These are phyloP conservation scores for Vollenhovia emeryi DNA, from an alignment of 1,140 invertebrate genomes.

Conservation along the genomic window DNA sequence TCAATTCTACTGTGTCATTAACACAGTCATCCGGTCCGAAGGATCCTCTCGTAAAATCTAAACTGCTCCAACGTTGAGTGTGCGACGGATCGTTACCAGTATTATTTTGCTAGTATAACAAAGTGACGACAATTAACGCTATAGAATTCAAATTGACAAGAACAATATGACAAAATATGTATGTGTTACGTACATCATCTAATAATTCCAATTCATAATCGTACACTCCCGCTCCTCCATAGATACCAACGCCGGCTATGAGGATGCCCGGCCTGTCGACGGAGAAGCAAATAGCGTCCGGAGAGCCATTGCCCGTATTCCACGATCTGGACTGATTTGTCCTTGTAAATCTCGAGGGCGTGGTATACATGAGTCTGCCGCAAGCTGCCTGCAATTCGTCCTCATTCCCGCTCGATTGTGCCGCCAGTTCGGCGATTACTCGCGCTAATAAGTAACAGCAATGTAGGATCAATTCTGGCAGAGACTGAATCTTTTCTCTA, in stretches of 20 bases:
- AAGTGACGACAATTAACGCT: slow-evolving; percentile 13
- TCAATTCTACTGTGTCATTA: slow-evolving; percentile 93
- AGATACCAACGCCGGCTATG: slow-evolving; percentile 95
- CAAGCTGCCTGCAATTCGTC: slow-evolving; percentile 89
- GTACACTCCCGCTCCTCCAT: slow-evolving; percentile 94
- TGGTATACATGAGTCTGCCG: slow-evolving; percentile 91
- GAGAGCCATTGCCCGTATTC: slow-evolving; percentile 98
- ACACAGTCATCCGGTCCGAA: slow-evolving; percentile 92
- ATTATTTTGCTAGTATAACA: slow-evolving; percentile 81
- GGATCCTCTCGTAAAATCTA: slow-evolving; percentile 90
- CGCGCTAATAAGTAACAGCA: slow-evolving; percentile 94
- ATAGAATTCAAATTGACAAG: neutral
- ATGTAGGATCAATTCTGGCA: slow-evolving; percentile 90
- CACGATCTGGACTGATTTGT: slow-evolving; percentile 95
- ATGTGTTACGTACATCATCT: slow-evolving; percentile 88
- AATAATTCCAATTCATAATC: slow-evolving; percentile 97
- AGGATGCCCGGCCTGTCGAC: slow-evolving; percentile 96
- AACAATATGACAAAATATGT: slow-evolving; percentile 1
- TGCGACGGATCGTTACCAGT: slow-evolving; percentile 86
- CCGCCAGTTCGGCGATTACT: slow-evolving; percentile 95
- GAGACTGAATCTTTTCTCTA: slow-evolving; percentile 86
- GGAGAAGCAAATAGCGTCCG: slow-evolving; percentile 97
- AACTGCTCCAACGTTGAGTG: slow-evolving; percentile 90
- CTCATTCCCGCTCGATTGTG: slow-evolving; percentile 90
- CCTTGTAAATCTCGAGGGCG: slow-evolving; percentile 95